phyloP scores from a whole-genome alignment of 1,140 invertebrate species.

The Zophobas morio region DNA sequence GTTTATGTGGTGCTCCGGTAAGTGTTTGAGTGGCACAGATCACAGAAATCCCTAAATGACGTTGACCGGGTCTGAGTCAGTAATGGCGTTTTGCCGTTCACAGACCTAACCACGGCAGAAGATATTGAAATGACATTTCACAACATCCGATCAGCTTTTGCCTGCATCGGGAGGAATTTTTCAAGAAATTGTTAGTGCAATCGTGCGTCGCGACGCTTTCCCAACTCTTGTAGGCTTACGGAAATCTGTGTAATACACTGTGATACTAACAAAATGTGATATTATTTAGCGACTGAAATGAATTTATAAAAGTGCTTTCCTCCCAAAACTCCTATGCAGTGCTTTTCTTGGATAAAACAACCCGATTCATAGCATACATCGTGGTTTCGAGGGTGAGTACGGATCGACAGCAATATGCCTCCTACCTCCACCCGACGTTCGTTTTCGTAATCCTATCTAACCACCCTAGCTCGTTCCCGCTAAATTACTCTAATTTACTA shows the following conservation, averaged over 20 bases:
- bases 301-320: conserved; percentile 26
- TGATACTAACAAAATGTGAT: conserved; percentile 64
- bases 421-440: conserved; percentile 3
- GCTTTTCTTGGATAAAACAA: conserved; percentile 15
- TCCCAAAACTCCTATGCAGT: conserved; percentile 32
- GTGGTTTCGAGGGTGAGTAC: conserved; percentile 30
- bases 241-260: conserved; percentile 58
- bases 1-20: conserved; percentile 46
- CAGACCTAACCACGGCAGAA: conserved; percentile 57
- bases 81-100: conserved; percentile 65
- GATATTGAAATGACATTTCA: conserved; percentile 60
- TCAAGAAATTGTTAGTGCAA: conserved; percentile 46
- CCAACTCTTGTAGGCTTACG: conserved; percentile 16
- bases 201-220: conserved; percentile 25
- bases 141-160: conserved; percentile 47
- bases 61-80: conserved; percentile 63
- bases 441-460: not conserved
- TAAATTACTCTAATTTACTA: conserved; percentile 11
- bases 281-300: conserved; percentile 50
- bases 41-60: conserved; percentile 55
- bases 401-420: conserved; percentile 31
- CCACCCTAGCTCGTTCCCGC: conserved; percentile 4
- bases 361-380: conserved; percentile 11
- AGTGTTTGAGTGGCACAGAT: conserved; percentile 30
- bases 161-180: conserved; percentile 16